These are phyloP conservation scores for Andricus quercusramuli DNA, from an alignment of 2,888 invertebrate species.

Conservation along the genomic window DNA sequence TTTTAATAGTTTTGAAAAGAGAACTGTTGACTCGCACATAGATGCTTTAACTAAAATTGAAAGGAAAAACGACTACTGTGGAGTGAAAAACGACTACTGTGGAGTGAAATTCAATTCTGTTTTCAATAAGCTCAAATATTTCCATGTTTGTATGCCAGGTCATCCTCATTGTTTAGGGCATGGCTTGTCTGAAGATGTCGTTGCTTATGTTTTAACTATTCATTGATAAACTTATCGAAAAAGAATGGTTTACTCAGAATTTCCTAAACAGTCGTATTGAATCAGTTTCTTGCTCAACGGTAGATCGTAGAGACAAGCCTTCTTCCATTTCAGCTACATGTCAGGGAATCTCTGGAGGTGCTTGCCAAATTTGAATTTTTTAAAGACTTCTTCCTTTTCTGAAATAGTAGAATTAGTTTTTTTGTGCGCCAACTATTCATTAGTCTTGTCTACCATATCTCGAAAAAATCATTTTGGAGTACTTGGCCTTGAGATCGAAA, in stretches of 20 bases:
- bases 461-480: conserved; percentile 48
- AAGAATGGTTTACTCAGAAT: conserved; percentile 52
- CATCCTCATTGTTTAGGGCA: conserved; percentile 55
- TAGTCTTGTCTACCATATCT: conserved; percentile 51
- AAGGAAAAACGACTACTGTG: conserved; percentile 25
- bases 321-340: conserved; percentile 41
- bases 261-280: conserved; percentile 46
- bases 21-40: no score
- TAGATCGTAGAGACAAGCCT: conserved; percentile 54
- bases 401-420: conserved; percentile 61
- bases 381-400: conserved; percentile 51
- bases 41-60: no score
- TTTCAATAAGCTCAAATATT: conserved; percentile 51
- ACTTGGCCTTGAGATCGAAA: conserved; percentile 47
- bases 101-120: conserved; percentile 53
- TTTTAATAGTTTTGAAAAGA: no score
- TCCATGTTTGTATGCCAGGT: conserved; percentile 51
- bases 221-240: conserved; percentile 43
- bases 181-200: conserved; percentile 52
- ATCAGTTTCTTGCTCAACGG: conserved; percentile 44
- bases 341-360: conserved; percentile 50
- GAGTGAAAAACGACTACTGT: conserved; percentile 45
- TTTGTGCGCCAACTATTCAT: conserved; percentile 55
- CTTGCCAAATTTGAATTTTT: conserved; percentile 53
- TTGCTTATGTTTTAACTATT: conserved; percentile 48